Conservation (phyloP, 2,888 invertebrate genomes). For the Spodoptera littoralis region DNA sequence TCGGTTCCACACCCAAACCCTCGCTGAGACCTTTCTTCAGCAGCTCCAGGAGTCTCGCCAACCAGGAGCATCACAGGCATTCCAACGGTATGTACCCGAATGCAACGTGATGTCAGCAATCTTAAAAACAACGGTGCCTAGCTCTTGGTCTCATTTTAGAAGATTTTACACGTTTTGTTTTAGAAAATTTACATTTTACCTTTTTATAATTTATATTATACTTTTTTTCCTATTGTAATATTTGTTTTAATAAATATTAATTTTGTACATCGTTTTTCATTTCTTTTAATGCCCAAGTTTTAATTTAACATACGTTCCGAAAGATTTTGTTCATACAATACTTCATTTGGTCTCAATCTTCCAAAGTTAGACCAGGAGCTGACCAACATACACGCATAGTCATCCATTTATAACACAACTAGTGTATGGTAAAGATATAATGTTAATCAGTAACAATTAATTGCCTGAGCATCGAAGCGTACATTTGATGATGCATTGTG, state of each 20-base stretch:
- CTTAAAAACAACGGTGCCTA: constrained; percentile 27
- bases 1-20: constrained; percentile 98
- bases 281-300: constrained; percentile 4
- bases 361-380: constrained; percentile 38
- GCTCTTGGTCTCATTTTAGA: constrained; percentile 60
- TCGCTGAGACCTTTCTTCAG: constrained; percentile 98
- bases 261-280: constrained; percentile 37
- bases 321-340: neutral
- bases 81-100: constrained; percentile 76
- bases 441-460: constrained; percentile 54
- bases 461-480: constrained; percentile 72
- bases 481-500: constrained; percentile 71
- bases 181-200: constrained; percentile 15
- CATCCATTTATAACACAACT: constrained; percentile 37
- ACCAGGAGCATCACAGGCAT: constrained; percentile 84
- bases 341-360: constrained; percentile 12
- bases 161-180: constrained; percentile 32
- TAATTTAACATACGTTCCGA: neutral
- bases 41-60: constrained; percentile 94
- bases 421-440: constrained; percentile 37
- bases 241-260: constrained; percentile 25
- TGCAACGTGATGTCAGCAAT: constrained; percentile 29
- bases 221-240: constrained; percentile 23
- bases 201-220: constrained; percentile 36
- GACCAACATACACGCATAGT: constrained; percentile 26